Base-by-base conservation (phyloP, 2,797 vertebrate species). In the Pangasius djambal region DNA sequence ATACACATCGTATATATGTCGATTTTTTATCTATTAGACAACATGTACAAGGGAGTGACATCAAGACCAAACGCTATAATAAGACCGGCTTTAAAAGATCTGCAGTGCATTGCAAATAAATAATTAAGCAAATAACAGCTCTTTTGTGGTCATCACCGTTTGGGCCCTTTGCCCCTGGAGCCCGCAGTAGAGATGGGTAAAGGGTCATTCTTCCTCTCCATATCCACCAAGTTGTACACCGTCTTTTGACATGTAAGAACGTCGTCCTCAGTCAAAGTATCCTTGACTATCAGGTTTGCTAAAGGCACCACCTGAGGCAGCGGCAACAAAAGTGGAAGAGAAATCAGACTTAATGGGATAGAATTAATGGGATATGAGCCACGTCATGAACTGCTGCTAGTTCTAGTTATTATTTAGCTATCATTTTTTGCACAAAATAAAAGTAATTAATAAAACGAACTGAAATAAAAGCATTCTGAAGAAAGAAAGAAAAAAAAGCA, bases 201-300 rank as follows among this genome's bases (percentile, higher is more conserved):
- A 1, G 98, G 98, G 92, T 99, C 99, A 0, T 98, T 99, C 91
- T 99, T 99, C 91, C 99, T 97, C 94, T 99, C 99, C 98, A 99
- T 99, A 91, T 99, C 99, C 70, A 99, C 98, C 91, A 99, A 94
- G 92, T 99, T 99, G 94, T 98, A 99, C 92, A 99, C 97, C 0
- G 98, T 99, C 95, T 99, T 99, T 93, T 99, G 99, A 93, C 98
- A 99, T 70, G 98, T 99, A 89, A 99, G 95, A 83, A 99, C 97
- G 83, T 99, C 99, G 89, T 99, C 99, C 90, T 99, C 98, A 25
- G 97, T 98, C 93, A 99, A 95, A 88, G 95, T 94, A 91, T 99
- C 99, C 94, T 99, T 99, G 65, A 99, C 99, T 86, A 99, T 99
- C 89, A 99, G 96, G 93, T 97, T 99, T 90, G 99, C 99, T 93